A percentile compares a stretch with the other conserved stretches of the same genome.
These are phyloP conservation scores for Siniperca obscura DNA, from an alignment of 2,797 vertebrate species.

Conservation along the genomic window DNA sequence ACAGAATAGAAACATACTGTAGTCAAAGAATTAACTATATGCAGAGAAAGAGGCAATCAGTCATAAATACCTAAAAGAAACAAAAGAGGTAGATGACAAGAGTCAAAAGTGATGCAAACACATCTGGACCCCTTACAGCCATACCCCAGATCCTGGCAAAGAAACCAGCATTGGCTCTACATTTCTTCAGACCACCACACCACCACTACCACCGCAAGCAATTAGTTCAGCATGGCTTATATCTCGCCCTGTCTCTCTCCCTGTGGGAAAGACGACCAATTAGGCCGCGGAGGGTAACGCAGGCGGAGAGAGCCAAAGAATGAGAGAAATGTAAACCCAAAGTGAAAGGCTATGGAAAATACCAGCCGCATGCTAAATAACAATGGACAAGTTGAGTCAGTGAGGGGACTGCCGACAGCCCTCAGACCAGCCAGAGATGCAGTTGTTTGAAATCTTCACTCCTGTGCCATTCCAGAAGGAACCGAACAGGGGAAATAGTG, in stretches of 20 bases:
- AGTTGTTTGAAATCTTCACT: conserved; percentile 73
- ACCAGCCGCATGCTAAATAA: conserved; percentile 65
- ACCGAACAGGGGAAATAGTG: not conserved
- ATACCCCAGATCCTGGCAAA: conserved; percentile 36
- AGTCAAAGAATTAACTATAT: not conserved
- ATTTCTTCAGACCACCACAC: conserved; percentile 72
- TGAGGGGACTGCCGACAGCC: conserved; percentile 57
- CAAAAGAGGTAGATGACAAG: conserved; percentile 16
- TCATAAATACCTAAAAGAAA: conserved; percentile 10
- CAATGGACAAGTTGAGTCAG: conserved; percentile 64
- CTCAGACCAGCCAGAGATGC: conserved; percentile 57
- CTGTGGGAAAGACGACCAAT: conserved; percentile 74
- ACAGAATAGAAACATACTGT: not conserved
- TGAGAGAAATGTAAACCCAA: conserved; percentile 83
- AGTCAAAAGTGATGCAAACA: conserved; percentile 26
- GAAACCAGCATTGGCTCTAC: conserved; percentile 50
- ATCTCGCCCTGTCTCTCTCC: conserved; percentile 65
- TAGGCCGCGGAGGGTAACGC: conserved; percentile 56
- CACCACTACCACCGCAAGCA: conserved; percentile 62
- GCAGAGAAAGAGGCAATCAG: not conserved
- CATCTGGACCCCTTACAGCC: conserved; percentile 58
- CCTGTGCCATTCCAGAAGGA: conserved; percentile 25
- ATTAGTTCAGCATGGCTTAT: conserved; percentile 77
- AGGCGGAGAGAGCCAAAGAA: conserved; percentile 74
- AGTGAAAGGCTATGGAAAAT: conserved; percentile 68